Percentiles rank a stretch among this genome's conserved stretches.
Evolutionary conservation across 2,888 invertebrate genomes (phyloP).

Genomic region (Spisula solida): DNA sequence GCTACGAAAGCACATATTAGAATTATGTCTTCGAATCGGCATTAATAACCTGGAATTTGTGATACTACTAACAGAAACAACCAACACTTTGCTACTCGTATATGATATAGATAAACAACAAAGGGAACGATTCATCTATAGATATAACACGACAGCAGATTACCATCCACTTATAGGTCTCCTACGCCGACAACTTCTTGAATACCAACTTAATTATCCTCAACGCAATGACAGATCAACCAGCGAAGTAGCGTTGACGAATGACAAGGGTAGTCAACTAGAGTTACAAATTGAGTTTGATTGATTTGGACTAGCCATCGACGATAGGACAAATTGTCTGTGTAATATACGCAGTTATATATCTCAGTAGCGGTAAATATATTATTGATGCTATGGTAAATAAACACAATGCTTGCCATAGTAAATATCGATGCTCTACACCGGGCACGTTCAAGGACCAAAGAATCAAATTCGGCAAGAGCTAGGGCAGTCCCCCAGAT

Average conservation of each 20-base stretch:
- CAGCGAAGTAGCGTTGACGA: background rate
- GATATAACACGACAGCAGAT: no score
- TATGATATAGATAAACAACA: no score
- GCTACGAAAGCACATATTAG: no score
- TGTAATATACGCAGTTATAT: background rate
- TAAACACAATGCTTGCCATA: background rate
- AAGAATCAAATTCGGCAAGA: no score
- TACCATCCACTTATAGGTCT: background rate
- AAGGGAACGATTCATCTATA: no score
- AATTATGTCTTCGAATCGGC: no score
- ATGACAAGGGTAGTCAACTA: background rate
- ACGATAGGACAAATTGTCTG: background rate
- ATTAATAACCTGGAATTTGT: no score
- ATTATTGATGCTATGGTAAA: background rate
- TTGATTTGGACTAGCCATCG: background rate
- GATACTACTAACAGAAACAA: no score
- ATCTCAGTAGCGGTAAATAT: background rate
- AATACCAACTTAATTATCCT: background rate
- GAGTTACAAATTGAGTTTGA: slow-evolving; percentile 1
- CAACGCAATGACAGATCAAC: background rate
- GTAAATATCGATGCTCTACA: no score
- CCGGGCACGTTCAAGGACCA: no score
- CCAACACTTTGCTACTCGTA: no score
- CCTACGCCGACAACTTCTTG: background rate
- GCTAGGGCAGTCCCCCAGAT: no score